Percentiles rank a stretch among this genome's conserved stretches.
These are phyloP conservation scores for Apteryx owenii DNA, from an alignment of 2,113 vertebrate species.

Conservation along the genomic window DNA sequence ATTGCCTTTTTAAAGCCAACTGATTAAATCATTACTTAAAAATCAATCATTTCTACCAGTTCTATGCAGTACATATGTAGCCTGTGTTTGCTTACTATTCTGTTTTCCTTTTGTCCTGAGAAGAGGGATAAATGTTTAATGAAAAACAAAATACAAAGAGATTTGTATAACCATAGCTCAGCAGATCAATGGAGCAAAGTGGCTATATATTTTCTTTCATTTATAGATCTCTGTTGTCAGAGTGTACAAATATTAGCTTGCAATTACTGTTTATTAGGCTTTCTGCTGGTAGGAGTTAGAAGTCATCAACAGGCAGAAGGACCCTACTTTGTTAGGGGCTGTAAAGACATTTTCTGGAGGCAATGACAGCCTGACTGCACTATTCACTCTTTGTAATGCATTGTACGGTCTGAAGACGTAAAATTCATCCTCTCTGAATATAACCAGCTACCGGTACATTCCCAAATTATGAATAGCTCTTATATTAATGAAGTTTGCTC, in stretches of 20 bases:
- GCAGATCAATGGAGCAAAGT: not conserved
- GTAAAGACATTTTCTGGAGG: not conserved
- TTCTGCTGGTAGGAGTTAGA: not conserved
- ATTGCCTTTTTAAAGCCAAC: not conserved
- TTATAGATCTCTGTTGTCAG: not conserved
- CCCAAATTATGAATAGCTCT: not conserved
- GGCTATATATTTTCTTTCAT: not conserved
- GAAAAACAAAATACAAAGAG: not conserved
- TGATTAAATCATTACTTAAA: conserved; percentile 3
- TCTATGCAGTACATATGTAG: not conserved
- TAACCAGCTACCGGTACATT: not conserved
- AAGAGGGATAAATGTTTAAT: not conserved
- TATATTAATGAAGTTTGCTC: not conserved
- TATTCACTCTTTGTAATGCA: not conserved
- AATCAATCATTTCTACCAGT: not conserved
- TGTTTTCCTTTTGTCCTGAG: not conserved
- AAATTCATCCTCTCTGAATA: not conserved
- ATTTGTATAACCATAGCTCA: not conserved
- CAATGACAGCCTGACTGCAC: not conserved
- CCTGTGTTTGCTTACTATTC: not conserved
- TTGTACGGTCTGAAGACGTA: not conserved
- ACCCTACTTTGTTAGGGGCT: not conserved
- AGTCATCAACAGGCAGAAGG: not conserved
- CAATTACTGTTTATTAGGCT: not conserved
- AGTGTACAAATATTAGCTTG: not conserved